Conservation (phyloP, 2,888 invertebrate species). For the Drosophila lacicola region DNA sequence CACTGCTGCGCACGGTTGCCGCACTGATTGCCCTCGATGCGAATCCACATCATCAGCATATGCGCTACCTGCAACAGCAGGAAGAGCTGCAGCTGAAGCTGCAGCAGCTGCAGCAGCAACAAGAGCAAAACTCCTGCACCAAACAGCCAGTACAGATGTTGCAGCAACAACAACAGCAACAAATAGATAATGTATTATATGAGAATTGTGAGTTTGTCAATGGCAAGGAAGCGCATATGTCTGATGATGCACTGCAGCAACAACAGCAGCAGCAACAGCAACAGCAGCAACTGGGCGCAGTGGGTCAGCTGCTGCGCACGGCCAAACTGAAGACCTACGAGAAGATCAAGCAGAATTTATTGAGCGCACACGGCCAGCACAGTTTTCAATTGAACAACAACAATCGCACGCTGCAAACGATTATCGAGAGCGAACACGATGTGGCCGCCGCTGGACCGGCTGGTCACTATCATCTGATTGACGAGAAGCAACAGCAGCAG, state of each 20-base stretch:
- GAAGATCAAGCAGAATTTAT: constrained; percentile 82
- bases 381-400: constrained; percentile 67
- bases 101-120: constrained; percentile 84
- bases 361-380: constrained; percentile 73
- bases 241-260: constrained; percentile 41
- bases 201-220: constrained; percentile 63
- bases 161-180: constrained; percentile 62
- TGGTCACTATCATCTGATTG: constrained; percentile 82
- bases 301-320: constrained; percentile 81
- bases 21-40: constrained; percentile 83
- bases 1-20: constrained; percentile 83
- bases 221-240: constrained; percentile 52
- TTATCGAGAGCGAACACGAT: constrained; percentile 82
- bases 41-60: constrained; percentile 86
- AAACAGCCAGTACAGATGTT: constrained; percentile 83
- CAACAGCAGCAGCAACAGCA: constrained; percentile 45
- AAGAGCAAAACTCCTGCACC: constrained; percentile 83
- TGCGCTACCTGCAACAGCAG: constrained; percentile 80
- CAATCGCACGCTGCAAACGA: constrained; percentile 79
- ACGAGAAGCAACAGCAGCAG: constrained; percentile 74
- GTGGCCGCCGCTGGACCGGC: constrained; percentile 76
- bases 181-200: constrained; percentile 68
- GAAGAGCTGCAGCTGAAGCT: constrained; percentile 76
- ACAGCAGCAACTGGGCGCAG: constrained; percentile 56
- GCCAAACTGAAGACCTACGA: constrained; percentile 83